Base-by-base conservation (phyloP, 2,888 invertebrate species). In the Oxytorus armatus region DNA sequence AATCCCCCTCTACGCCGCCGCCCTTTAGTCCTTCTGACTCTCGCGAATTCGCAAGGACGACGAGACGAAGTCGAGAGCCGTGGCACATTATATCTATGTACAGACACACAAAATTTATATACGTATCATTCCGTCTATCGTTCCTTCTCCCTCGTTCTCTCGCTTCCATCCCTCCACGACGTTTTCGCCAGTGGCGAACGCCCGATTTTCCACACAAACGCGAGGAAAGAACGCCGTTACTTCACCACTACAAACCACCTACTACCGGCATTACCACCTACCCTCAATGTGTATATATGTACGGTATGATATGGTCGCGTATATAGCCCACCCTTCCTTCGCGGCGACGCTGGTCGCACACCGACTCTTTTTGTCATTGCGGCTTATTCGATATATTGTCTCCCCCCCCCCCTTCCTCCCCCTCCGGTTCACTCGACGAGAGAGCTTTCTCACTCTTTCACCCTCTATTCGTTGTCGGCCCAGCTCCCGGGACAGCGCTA, bases 311-410 rank as follows among this genome's bases (percentile, higher is more conserved):
- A 51, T 39, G 44, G 49, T 65, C 72, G 49, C 59, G 39, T 44
- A 33, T 63, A 76, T 36, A 55, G 53, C 39, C n/a, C 57, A 81
- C 85, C 87, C 88, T 86, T 86, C 88, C 86, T 86, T 87, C 88
- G 87, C 85, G 84, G 85, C 85, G 85, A 86, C 79, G 85, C 82
- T 61, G 78, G 51, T 78, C 83, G 76, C 84, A 78, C 87, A 85
- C 84, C 82, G 83, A 84, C 88, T 90, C 90, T 91, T 91, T 91
- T 91, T 90, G 90, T 89, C 90, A 87, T 88, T 89, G 89, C 87
- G 88, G 91, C 91, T 91, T 90, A 90, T 89, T 91, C 90, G 90
- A 91, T 91, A 90, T 90, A 91, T 91, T 88, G 88, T 78, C 77
- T n/a, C n/a, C n/a, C n/a, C n/a, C n/a, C n/a, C n/a, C n/a, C n/a